Percentiles rank a stretch among this genome's conserved stretches.
Conservation (phyloP, 2,797 vertebrate genomes). For the Manis pentadactyla region DNA sequence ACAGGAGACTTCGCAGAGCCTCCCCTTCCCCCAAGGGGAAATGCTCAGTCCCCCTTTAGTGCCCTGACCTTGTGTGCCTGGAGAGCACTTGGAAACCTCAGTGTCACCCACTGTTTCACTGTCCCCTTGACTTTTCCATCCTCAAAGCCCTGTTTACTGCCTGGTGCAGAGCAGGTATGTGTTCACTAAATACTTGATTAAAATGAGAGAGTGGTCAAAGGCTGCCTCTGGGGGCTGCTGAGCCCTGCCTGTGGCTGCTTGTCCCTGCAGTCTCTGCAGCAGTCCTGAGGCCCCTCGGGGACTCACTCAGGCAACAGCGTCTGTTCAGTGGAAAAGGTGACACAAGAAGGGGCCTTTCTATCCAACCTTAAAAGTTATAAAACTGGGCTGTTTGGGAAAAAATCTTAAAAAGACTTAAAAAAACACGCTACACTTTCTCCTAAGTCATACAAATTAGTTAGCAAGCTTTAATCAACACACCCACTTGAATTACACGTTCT, state of each 20-base stretch:
- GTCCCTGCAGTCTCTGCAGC: neutral
- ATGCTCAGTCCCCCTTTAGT: too few relatives aligned
- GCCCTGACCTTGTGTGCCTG: neutral
- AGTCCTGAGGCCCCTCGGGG: fast-evolving
- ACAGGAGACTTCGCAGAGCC: neutral
- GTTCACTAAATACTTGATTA: neutral
- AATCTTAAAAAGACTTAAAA: neutral
- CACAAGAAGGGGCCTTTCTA: neutral
- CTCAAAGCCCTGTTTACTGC: neutral
- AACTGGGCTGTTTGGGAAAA: neutral
- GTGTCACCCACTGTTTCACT: neutral
- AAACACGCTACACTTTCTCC: neutral
- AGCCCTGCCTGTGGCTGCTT: neutral
- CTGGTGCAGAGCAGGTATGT: neutral
- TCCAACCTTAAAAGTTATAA: neutral
- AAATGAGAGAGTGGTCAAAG: neutral
- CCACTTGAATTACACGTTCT: neutral
- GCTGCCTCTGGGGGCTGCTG: neutral
- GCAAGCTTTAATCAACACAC: neutral
- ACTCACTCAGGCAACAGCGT: neutral
- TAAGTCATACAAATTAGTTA: neutral
- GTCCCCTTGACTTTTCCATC: neutral
- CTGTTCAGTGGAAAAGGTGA: neutral
- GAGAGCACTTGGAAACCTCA: neutral
- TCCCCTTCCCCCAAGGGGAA: neutral